Percentiles rank a stretch among this genome's conserved stretches.
phyloP scores from a whole-genome alignment of 2,797 vertebrate genomes.

The Philypnodon macrostomus region DNA sequence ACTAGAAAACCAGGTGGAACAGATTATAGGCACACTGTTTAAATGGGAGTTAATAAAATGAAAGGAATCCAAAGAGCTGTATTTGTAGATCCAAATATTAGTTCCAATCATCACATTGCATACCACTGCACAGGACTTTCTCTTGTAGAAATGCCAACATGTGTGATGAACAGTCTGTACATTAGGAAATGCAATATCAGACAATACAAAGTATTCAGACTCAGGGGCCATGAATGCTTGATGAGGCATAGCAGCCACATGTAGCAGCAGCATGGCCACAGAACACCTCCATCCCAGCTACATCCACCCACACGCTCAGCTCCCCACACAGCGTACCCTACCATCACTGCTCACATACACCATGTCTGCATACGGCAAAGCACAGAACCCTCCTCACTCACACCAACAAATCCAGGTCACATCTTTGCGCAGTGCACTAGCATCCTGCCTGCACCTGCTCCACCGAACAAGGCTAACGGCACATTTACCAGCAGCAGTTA shows the following conservation, averaged over 20 bases:
- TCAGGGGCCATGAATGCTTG: slow-evolving; percentile 31
- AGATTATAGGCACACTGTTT: too few species aligned
- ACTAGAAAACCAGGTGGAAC: too few species aligned
- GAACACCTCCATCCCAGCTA: slow-evolving; percentile 14
- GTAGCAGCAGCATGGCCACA: slow-evolving; percentile 54
- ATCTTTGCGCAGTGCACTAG: slow-evolving; percentile 14
- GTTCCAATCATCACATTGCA: too few species aligned
- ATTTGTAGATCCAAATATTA: too few species aligned
- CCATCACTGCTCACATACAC: not conserved
- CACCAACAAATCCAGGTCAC: slow-evolving; percentile 52
- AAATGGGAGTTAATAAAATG: too few species aligned
- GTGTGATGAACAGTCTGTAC: not conserved
- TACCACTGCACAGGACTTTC: too few species aligned
- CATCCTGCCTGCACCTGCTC: slow-evolving; percentile 29
- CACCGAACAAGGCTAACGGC: not conserved
- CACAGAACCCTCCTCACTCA: slow-evolving; percentile 21
- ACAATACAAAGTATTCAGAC: slow-evolving; percentile 14
- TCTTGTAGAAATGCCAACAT: too few species aligned
- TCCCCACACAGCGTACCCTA: not conserved
- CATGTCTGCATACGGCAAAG: slow-evolving; percentile 7
- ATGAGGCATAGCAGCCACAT: slow-evolving; percentile 53
- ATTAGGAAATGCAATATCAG: slow-evolving; percentile 54
- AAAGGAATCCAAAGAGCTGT: too few species aligned
- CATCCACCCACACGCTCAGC: slow-evolving; percentile 19
- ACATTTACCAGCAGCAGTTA: slow-evolving; percentile 54